Evolutionary conservation across 2,113 vertebrate genomes (phyloP).

Genomic region (Capricornis sumatraensis): DNA sequence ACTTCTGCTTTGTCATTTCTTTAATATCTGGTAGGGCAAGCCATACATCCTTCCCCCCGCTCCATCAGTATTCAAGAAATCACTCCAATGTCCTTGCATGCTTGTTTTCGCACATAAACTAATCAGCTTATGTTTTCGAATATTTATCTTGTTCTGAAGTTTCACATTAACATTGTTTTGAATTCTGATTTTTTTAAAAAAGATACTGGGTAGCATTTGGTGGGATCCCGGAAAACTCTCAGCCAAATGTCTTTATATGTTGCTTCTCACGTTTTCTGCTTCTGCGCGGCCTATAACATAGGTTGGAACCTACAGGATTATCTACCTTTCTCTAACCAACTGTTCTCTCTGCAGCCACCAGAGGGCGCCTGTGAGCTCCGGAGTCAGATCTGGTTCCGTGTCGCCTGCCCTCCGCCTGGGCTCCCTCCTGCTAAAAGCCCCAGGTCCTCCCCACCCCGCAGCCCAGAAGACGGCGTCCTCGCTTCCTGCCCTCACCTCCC

Average conservation of each 20-base stretch:
- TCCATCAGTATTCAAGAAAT: not conserved
- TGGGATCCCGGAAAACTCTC: not conserved
- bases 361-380: not conserved
- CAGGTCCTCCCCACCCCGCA: not conserved
- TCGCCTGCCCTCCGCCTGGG: not conserved
- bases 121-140: not conserved
- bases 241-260: not conserved
- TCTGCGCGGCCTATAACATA: not conserved
- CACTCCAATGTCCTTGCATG: not conserved
- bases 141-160: not conserved
- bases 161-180: not conserved
- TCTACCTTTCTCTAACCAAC: not conserved
- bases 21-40: not conserved
- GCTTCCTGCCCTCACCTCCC: too few species aligned
- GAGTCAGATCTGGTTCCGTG: rapidly evolving
- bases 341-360: not conserved
- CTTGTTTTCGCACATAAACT: not conserved
- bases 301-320: not conserved
- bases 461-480: not conserved
- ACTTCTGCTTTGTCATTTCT: too few species aligned
- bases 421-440: not conserved
- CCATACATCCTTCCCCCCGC: not conserved
- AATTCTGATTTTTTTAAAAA: not conserved
- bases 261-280: not conserved
- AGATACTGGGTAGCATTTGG: not conserved